Percentiles rank a stretch among this genome's conserved stretches.
These are phyloP conservation scores for Drosophila lini DNA, from an alignment of 1,140 invertebrate species.

Conservation along the genomic window DNA sequence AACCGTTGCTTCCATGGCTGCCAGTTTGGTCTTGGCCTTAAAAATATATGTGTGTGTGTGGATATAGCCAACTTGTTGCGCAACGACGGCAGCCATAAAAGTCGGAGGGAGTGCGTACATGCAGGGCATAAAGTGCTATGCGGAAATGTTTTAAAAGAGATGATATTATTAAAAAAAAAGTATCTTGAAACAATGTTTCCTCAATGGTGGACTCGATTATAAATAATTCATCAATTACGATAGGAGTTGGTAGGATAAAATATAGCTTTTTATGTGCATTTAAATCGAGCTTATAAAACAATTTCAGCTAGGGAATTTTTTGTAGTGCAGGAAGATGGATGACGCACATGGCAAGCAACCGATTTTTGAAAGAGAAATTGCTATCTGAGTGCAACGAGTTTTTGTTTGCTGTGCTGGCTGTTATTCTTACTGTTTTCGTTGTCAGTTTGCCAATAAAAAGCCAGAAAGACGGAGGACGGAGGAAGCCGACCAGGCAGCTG, in stretches of 20 bases:
- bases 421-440: slow-evolving; percentile 27
- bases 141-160: not conserved
- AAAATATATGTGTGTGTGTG: slow-evolving; percentile 27
- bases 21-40: slow-evolving; percentile 63
- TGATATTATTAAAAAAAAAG: not conserved
- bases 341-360: slow-evolving; percentile 8
- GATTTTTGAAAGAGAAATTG: slow-evolving; percentile 18
- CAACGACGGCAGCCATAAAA: slow-evolving; percentile 37
- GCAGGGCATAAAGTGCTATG: not conserved
- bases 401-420: slow-evolving; percentile 28
- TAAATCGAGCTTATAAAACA: not conserved
- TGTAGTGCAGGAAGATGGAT: slow-evolving; percentile 11
- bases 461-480: not conserved
- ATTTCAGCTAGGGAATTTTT: not conserved
- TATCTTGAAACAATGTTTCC: not conserved
- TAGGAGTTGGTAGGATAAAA: not conserved
- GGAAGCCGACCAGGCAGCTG: slow-evolving; percentile 14
- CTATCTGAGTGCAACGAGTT: slow-evolving; percentile 56
- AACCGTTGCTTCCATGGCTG: slow-evolving; percentile 28
- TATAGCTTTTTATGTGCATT: not conserved
- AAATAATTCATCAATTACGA: not conserved
- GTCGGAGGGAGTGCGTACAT: slow-evolving; percentile 4
- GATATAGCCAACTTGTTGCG: slow-evolving; percentile 59
- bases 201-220: not conserved
- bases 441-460: slow-evolving; percentile 27